A percentile compares a stretch with the other conserved stretches of the same genome.
Conservation (phyloP, 2,113 vertebrate genomes). For the Sitta europaea region DNA sequence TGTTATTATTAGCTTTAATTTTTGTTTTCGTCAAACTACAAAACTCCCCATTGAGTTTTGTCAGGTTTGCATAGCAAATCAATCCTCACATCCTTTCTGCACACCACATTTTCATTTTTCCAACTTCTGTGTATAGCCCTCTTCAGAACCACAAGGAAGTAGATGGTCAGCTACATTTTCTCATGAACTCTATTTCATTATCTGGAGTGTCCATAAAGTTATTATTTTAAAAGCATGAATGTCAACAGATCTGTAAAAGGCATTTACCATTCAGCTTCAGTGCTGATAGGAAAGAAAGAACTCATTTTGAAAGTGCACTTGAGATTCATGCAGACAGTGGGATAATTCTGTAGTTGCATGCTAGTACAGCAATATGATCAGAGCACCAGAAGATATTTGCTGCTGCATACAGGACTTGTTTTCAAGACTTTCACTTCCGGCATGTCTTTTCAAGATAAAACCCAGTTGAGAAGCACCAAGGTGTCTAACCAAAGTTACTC, state of each 20-base stretch:
- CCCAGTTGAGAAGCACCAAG: not conserved
- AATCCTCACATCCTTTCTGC: not conserved
- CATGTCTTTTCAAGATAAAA: not conserved
- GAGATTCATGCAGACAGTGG: not conserved
- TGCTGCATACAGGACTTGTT: not conserved
- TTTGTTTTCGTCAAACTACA: not conserved
- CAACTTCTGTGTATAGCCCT: not conserved
- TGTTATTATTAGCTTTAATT: not conserved
- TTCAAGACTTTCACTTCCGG: not conserved
- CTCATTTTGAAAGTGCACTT: not conserved
- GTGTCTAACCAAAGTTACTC: not conserved
- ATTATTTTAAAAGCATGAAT: slow-evolving; percentile 42
- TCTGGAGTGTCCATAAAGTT: not conserved
- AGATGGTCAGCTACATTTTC: not conserved
- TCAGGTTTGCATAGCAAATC: not conserved
- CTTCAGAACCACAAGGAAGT: not conserved
- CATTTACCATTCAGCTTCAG: not conserved
- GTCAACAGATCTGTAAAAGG: not conserved
- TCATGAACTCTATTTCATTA: not conserved
- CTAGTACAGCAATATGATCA: accelerated
- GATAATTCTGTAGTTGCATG: not conserved
- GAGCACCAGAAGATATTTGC: not conserved
- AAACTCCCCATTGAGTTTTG: not conserved
- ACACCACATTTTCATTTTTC: not conserved
- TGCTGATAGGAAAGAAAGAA: not conserved